Percentiles rank a stretch among this genome's conserved stretches.
Evolutionary conservation across 1,140 invertebrate genomes (phyloP).

Genomic region (Lasaia peninsularis): DNA sequence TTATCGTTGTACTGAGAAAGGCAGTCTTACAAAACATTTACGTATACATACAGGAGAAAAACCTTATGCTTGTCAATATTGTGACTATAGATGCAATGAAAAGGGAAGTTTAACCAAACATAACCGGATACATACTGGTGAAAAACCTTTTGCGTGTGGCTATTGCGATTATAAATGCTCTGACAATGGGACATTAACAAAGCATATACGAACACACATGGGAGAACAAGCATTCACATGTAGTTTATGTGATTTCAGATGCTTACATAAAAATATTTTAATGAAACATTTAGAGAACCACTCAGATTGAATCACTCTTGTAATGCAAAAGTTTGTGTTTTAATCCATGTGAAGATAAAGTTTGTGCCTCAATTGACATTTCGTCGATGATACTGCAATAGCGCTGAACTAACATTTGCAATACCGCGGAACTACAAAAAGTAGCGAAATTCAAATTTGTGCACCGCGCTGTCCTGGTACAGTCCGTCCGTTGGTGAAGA

Average conservation of each 20-base stretch:
- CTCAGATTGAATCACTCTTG: no score
- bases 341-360: no score
- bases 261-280: slow-evolving; percentile 4
- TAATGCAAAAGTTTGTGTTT: no score
- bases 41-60: not conserved
- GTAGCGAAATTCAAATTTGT: no score
- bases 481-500: no score
- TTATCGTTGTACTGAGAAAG: slow-evolving; percentile 5
- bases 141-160: not conserved
- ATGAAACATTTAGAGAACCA: slow-evolving; percentile 4
- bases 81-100: not conserved
- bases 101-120: slow-evolving; percentile 4
- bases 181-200: not conserved
- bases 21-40: not conserved
- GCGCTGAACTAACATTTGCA: no score
- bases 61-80: not conserved
- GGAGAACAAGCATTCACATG: not conserved
- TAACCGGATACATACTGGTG: not conserved
- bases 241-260: not conserved
- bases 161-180: not conserved
- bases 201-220: not conserved
- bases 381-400: no score
- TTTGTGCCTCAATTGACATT: no score
- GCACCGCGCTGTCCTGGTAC: no score
- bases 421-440: no score